Percentiles rank a stretch among this genome's conserved stretches.
Conservation (phyloP, 2,113 vertebrate species). For the Chlorodrepanis virens region DNA sequence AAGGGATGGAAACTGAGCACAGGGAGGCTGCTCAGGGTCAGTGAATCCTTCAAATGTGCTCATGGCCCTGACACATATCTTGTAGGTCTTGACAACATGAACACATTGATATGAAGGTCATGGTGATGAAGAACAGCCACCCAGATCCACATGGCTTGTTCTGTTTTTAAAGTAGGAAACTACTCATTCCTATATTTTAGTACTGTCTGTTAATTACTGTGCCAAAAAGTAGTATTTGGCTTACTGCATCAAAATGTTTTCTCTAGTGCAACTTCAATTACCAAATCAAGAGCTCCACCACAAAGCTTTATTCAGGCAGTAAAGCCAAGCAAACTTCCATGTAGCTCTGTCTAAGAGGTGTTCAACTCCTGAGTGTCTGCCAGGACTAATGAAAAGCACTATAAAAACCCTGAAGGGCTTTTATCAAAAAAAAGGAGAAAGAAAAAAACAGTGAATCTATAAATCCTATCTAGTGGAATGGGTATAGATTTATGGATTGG, state of each 20-base stretch:
- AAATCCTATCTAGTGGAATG: not conserved
- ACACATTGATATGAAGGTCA: not conserved
- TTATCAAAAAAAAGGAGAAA: not conserved
- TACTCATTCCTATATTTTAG: not conserved
- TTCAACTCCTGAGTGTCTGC: not conserved
- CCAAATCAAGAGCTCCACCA: not conserved
- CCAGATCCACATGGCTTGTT: not conserved
- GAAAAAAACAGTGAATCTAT: not conserved
- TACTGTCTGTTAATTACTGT: not conserved
- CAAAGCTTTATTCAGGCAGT: conserved; percentile 11
- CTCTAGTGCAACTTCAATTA: not conserved
- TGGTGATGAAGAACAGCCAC: not conserved
- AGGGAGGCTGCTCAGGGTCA: not conserved
- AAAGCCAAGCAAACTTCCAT: not conserved
- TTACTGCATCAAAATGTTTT: not conserved
- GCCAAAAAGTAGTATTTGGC: not conserved
- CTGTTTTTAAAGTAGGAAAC: not conserved
- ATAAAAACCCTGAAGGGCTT: not conserved
- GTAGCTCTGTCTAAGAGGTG: not conserved
- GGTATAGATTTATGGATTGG: not conserved
- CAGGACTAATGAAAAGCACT: not conserved
- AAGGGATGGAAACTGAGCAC: not conserved
- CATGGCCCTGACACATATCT: not conserved
- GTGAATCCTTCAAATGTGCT: not conserved
- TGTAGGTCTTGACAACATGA: not conserved